Evolutionary conservation across 2,797 vertebrate genomes (phyloP).

Genomic region (Triplophysa yarkandensis): DNA sequence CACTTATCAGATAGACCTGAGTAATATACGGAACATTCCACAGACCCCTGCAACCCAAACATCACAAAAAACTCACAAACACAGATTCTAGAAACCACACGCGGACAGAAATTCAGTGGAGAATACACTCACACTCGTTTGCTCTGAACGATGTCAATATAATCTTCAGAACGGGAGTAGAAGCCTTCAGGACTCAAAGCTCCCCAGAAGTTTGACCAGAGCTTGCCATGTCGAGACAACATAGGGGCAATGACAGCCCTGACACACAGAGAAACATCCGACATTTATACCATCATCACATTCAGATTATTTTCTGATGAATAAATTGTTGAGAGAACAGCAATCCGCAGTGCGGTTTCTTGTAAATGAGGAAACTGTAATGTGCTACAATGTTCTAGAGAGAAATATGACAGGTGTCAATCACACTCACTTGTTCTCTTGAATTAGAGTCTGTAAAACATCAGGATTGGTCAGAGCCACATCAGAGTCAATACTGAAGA

Average conservation of each 20-base stretch:
- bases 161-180: slow-evolving; percentile 88
- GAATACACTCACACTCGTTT: slow-evolving; percentile 80
- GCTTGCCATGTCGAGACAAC: slow-evolving; percentile 85
- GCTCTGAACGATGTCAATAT: slow-evolving; percentile 88
- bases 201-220: slow-evolving; percentile 94
- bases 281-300: not conserved
- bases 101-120: slow-evolving; percentile 1
- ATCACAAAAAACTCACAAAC: not conserved
- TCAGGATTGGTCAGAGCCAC: slow-evolving; percentile 80
- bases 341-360: no score
- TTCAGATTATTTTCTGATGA: no score
- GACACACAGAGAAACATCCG: slow-evolving; percentile 9
- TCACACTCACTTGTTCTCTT: slow-evolving; percentile 81
- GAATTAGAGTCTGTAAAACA: slow-evolving; percentile 80
- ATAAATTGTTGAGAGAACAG: no score
- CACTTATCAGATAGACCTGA: slow-evolving; percentile 81
- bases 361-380: no score
- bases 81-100: not conserved
- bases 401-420: not conserved
- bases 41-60: slow-evolving; percentile 71
- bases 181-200: slow-evolving; percentile 85
- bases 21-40: slow-evolving; percentile 91
- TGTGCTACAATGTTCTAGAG: no score
- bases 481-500: slow-evolving; percentile 86
- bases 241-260: slow-evolving; percentile 85